Conservation (phyloP, 2,113 vertebrate genomes). For the Menura novaehollandiae region DNA sequence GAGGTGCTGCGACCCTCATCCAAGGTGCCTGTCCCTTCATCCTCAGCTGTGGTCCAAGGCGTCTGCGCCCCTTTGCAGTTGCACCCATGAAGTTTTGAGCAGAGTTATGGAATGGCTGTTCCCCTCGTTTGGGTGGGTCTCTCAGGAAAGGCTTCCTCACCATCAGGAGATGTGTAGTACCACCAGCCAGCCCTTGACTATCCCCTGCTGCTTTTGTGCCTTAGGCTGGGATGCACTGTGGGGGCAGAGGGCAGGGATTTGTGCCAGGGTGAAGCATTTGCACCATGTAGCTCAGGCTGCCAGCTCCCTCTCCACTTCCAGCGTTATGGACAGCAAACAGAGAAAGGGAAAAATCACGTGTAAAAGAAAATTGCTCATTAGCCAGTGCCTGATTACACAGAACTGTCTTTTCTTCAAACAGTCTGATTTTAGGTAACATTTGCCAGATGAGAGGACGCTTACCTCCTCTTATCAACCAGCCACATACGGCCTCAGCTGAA, state of each 20-base stretch:
- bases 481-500: background rate
- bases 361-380: background rate
- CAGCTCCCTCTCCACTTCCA: background rate
- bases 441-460: background rate
- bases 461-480: slow-evolving; percentile 17
- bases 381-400: background rate
- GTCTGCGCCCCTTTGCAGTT: background rate
- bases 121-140: background rate
- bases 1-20: background rate
- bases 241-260: background rate
- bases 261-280: rapidly evolving
- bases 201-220: background rate
- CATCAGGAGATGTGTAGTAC: background rate
- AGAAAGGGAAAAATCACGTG: background rate
- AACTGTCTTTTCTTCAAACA: background rate
- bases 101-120: rapidly evolving
- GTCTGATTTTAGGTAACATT: background rate
- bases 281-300: rapidly evolving
- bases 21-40: background rate
- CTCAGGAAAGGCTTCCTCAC: background rate
- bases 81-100: rapidly evolving
- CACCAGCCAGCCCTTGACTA: background rate
- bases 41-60: background rate
- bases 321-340: background rate
- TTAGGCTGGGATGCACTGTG: rapidly evolving